phyloP scores from a whole-genome alignment of 37 sponge, comb jelly and placozoan genomes.

The Haliclona indistincta region DNA sequence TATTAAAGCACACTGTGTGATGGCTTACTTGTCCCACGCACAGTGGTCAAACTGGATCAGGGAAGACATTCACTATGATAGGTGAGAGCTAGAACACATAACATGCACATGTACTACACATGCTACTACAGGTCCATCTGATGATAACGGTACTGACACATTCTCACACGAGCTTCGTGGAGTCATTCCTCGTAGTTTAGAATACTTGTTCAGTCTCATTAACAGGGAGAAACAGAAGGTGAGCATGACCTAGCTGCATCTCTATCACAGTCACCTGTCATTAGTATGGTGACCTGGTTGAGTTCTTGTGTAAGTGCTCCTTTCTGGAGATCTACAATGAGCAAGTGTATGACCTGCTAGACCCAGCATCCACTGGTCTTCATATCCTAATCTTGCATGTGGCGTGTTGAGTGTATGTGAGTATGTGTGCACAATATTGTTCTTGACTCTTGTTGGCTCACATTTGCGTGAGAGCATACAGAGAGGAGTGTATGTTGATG shows the following conservation, averaged over 20 bases:
- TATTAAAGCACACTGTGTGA: background rate
- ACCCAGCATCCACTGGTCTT: slow-evolving; percentile 17
- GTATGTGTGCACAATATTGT: too few relatives aligned
- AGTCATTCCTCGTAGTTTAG: slow-evolving; percentile 80
- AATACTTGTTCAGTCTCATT: slow-evolving; percentile 83
- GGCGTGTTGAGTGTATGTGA: too few relatives aligned
- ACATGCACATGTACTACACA: background rate
- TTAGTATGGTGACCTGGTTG: slow-evolving; percentile 85
- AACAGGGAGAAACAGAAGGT: slow-evolving; percentile 80
- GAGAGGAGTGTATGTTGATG: slow-evolving; percentile 87
- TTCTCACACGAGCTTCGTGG: slow-evolving; percentile 81
- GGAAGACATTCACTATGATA: slow-evolving; percentile 91
- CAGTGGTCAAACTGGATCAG: slow-evolving; percentile 92
- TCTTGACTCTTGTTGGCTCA: too few relatives aligned
- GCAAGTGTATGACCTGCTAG: slow-evolving; percentile 83
- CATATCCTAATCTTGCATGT: background rate
- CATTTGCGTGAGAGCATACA: slow-evolving; percentile 85
- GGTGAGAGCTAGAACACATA: slow-evolving; percentile 27
- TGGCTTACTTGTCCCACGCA: background rate
- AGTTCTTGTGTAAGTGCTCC: slow-evolving; percentile 85
- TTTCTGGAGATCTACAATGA: slow-evolving; percentile 94
- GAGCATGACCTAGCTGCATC: background rate
- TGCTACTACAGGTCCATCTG: slow-evolving; percentile 59
- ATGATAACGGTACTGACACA: slow-evolving; percentile 45
- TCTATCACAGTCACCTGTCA: background rate